A percentile compares a stretch with the other conserved stretches of the same genome.
phyloP scores from a whole-genome alignment of 2,888 invertebrate species.

The Drosophila tanythrix region DNA sequence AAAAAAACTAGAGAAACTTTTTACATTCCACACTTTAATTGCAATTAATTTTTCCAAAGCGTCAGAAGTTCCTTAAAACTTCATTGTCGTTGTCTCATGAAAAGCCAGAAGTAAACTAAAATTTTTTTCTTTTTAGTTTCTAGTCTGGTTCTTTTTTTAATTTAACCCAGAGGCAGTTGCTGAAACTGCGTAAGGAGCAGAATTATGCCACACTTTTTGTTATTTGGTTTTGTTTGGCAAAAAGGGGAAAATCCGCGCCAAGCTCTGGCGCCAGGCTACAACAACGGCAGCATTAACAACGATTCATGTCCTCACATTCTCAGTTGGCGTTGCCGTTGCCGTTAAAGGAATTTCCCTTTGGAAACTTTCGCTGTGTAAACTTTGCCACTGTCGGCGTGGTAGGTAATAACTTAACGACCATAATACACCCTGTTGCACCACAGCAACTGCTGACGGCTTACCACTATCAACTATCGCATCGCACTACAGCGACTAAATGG shows the following conservation, averaged over 20 bases:
- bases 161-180: constrained; percentile 46
- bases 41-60: constrained; percentile 63
- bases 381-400: constrained; percentile 69
- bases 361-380: constrained; percentile 75
- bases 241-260: constrained; percentile 62
- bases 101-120: constrained; percentile 56
- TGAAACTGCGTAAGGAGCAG: constrained; percentile 51
- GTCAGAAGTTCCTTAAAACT: constrained; percentile 64
- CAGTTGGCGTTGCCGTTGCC: constrained; percentile 32
- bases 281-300: constrained; percentile 68
- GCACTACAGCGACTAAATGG: constrained; percentile 42
- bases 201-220: constrained; percentile 61
- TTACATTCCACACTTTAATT: constrained; percentile 64
- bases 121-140: constrained; percentile 25
- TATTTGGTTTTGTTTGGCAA: constrained; percentile 24
- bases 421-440: constrained; percentile 81
- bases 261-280: constrained; percentile 43
- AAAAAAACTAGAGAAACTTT: constrained; percentile 37
- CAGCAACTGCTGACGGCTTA: constrained; percentile 41
- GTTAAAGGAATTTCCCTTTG: constrained; percentile 73
- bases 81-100: constrained; percentile 65
- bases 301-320: constrained; percentile 75
- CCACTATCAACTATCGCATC: constrained; percentile 50
- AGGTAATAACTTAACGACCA: constrained; percentile 81
- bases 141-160: constrained; percentile 14